A percentile compares a stretch with the other conserved stretches of the same genome.
Evolutionary conservation across 1,140 invertebrate genomes (phyloP).

Genomic region (Tetramorium simillimum): DNA sequence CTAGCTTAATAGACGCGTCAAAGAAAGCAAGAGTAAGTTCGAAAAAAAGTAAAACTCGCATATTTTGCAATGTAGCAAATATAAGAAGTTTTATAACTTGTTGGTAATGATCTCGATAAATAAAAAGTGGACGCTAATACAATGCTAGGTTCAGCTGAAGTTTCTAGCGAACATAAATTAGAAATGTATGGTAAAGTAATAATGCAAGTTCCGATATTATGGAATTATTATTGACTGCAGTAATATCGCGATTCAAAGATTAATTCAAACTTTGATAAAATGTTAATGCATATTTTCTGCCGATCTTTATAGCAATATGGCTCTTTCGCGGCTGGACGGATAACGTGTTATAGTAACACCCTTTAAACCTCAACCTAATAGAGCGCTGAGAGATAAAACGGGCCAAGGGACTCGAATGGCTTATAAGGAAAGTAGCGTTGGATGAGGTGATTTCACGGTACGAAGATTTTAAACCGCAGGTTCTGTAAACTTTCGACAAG

Average conservation of each 20-base stretch:
- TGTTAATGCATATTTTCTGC: conserved; percentile 5
- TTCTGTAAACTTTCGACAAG: conserved; percentile 56
- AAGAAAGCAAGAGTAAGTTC: not conserved
- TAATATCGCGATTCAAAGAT: conserved; percentile 9
- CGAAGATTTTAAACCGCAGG: conserved; percentile 69
- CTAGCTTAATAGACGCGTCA: conserved; percentile 36
- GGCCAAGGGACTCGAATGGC: conserved; percentile 47
- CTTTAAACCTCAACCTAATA: conserved; percentile 49
- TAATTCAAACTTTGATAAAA: conserved; percentile 40
- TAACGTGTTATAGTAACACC: conserved; percentile 39
- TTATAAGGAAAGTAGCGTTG: conserved; percentile 48
- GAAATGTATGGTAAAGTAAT: not conserved
- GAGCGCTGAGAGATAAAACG: conserved; percentile 39
- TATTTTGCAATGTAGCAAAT: conserved; percentile 17
- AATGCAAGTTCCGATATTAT: not conserved
- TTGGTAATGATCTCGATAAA: not conserved
- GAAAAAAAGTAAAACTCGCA: not conserved
- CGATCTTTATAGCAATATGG: conserved; percentile 31
- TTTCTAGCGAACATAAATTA: not conserved
- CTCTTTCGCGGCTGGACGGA: conserved; percentile 5
- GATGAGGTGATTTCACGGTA: conserved; percentile 77
- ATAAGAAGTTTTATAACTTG: not conserved
- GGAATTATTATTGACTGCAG: not conserved
- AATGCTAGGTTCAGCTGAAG: not conserved
- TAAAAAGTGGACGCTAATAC: not conserved